Evolutionary conservation across 2,888 invertebrate species (phyloP).

Genomic region (Branchipolynoe longqiensis): DNA sequence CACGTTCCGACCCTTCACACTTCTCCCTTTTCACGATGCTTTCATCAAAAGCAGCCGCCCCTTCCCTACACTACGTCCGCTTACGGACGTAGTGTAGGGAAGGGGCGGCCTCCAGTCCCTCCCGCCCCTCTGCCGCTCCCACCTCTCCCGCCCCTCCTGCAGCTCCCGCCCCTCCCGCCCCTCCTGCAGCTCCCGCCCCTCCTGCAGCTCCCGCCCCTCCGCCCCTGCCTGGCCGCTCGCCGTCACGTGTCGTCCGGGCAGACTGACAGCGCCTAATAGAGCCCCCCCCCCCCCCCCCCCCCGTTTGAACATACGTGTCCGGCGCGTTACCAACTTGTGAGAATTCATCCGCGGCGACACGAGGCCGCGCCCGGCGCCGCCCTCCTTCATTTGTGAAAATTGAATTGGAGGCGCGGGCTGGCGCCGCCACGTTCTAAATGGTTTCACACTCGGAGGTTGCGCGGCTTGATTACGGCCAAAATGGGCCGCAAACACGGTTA

Average conservation of each 20-base stretch:
- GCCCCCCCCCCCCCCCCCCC: no score
- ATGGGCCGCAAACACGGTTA: constrained; percentile 75
- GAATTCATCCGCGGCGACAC: constrained; percentile 54
- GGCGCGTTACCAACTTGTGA: constrained; percentile 53
- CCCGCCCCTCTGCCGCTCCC: background rate
- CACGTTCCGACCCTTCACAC: no score
- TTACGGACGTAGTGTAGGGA: no score
- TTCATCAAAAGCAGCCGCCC: no score
- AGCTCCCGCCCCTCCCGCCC: background rate
- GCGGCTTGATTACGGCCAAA: constrained; percentile 64
- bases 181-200: no score
- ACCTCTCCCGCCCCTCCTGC: background rate
- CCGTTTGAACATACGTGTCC: constrained; percentile 59
- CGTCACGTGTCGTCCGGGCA: background rate
- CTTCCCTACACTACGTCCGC: no score
- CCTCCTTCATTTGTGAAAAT: constrained; percentile 70
- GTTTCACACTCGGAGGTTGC: constrained; percentile 65
- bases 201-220: background rate
- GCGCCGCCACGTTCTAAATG: constrained; percentile 66
- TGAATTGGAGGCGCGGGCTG: constrained; percentile 73
- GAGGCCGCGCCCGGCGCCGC: constrained; percentile 2
- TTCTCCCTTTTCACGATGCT: no score
- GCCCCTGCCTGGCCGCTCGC: background rate
- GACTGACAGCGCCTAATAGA: constrained; percentile 61
- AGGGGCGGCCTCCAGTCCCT: background rate